Evolutionary conservation across 2,888 invertebrate species (phyloP).

Genomic region (Nephrotoma guestfalica): DNA sequence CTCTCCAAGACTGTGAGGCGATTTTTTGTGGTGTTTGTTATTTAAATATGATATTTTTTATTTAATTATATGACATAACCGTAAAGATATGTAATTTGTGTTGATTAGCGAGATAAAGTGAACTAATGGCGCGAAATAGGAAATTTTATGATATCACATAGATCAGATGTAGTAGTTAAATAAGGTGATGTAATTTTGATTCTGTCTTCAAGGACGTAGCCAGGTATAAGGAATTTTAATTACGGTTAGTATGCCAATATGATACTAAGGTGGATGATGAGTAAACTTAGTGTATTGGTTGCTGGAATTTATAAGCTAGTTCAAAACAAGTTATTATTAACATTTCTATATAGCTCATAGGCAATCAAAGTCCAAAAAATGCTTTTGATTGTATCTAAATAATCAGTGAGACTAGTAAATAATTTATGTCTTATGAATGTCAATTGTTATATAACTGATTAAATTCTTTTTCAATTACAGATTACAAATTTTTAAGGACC

Average conservation of each 20-base stretch:
- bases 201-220: background rate
- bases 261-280: too few relatives aligned
- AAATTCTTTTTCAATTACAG: too few relatives aligned
- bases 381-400: too few relatives aligned
- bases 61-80: background rate
- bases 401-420: too few relatives aligned
- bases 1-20: background rate
- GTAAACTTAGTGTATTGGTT: background rate
- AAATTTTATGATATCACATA: background rate
- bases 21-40: background rate
- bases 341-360: too few relatives aligned
- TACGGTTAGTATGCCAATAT: background rate
- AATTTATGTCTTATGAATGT: too few relatives aligned
- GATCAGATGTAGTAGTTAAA: background rate
- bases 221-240: background rate
- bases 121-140: background rate
- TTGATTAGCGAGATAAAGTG: too few relatives aligned
- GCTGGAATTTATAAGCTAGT: too few relatives aligned
- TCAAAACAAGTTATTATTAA: too few relatives aligned
- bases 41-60: background rate
- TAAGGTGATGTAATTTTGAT: background rate
- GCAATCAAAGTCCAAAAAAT: too few relatives aligned
- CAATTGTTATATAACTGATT: too few relatives aligned
- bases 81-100: background rate
- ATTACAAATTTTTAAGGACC: too few relatives aligned